phyloP scores from a whole-genome alignment of 2,888 invertebrate species.

The Trichogramma evanescens region DNA sequence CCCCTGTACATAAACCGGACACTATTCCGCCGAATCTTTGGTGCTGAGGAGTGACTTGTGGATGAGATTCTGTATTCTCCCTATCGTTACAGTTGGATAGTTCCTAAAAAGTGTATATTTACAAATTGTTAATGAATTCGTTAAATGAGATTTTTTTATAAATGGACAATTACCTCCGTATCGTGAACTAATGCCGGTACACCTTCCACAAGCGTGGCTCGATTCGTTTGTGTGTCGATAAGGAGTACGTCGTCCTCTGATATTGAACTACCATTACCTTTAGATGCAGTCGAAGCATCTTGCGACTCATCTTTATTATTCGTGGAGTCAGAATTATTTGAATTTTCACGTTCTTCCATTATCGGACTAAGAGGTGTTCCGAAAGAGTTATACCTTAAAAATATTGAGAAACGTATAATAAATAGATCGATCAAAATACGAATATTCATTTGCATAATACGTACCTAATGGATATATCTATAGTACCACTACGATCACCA shows the following conservation, averaged over 20 bases:
- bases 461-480: conserved; percentile 48
- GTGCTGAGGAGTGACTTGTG: conserved; percentile 15
- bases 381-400: conserved; percentile 52
- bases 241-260: conserved; percentile 47
- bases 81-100: conserved; percentile 12
- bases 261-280: conserved; percentile 28
- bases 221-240: conserved; percentile 50
- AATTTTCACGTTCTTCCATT: conserved; percentile 53
- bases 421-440: not conserved
- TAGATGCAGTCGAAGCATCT: conserved; percentile 39
- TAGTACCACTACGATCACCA: conserved; percentile 38
- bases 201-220: conserved; percentile 46
- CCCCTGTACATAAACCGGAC: conserved; percentile 25
- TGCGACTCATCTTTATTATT: conserved; percentile 42
- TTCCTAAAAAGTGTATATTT: conserved; percentile 12
- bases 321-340: conserved; percentile 40
- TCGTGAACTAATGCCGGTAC: conserved; percentile 11
- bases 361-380: conserved; percentile 57
- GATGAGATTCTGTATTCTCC: conserved; percentile 8
- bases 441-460: not conserved
- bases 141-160: not conserved
- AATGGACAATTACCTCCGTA: conserved; percentile 8
- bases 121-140: not conserved
- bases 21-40: conserved; percentile 15
- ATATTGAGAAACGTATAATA: conserved; percentile 8